Percentiles rank a stretch among this genome's conserved stretches.
phyloP scores from a whole-genome alignment of 2,888 invertebrate genomes.

The Ormyrus pomaceus region DNA sequence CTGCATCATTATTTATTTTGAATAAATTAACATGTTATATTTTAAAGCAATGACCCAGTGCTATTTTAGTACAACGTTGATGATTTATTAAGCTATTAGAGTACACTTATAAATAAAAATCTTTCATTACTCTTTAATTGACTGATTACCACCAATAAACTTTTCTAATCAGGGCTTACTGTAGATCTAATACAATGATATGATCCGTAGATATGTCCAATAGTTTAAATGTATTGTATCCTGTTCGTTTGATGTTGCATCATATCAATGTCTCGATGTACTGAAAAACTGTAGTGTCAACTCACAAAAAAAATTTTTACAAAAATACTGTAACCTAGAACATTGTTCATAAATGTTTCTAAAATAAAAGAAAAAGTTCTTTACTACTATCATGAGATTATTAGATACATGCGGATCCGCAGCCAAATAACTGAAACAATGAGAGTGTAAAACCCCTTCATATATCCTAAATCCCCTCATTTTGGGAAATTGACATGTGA shows the following conservation, averaged over 20 bases:
- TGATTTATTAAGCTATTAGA: not conserved
- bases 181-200: constrained; percentile 26
- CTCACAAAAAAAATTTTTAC: constrained; percentile 5
- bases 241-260: constrained; percentile 51
- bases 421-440: constrained; percentile 31
- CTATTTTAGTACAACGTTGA: constrained; percentile 10
- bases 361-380: constrained; percentile 3
- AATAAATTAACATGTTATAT: not conserved
- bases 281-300: constrained; percentile 15
- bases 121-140: constrained; percentile 25
- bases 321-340: constrained; percentile 16
- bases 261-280: constrained; percentile 42
- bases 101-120: not conserved
- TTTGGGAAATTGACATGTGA: constrained; percentile 30
- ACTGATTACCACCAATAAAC: constrained; percentile 19
- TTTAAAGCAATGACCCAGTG: constrained; percentile 19
- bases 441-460: constrained; percentile 1
- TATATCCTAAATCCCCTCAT: constrained; percentile 28
- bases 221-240: constrained; percentile 50
- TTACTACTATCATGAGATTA: constrained; percentile 10
- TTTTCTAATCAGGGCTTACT: constrained; percentile 34
- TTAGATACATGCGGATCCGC: constrained; percentile 12
- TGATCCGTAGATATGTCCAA: constrained; percentile 33
- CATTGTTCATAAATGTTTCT: constrained; percentile 3
- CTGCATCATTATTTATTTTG: no score